A percentile compares a stretch with the other conserved stretches of the same genome.
Conservation (phyloP, 92 coral and sea anemone species). For the Epizoanthus fatuus region DNA sequence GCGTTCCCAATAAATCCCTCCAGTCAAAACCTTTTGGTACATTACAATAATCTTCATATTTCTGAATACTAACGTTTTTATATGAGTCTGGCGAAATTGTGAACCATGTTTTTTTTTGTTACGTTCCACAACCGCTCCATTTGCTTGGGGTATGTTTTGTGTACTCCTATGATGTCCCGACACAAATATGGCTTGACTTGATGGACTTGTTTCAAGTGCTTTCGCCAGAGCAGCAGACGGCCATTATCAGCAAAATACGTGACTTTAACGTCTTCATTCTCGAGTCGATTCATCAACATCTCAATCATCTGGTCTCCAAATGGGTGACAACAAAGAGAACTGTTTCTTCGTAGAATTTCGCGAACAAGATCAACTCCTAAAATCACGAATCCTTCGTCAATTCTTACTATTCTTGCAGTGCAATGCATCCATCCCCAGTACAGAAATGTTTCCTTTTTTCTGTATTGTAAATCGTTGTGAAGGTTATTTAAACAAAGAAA, state of each 20-base stretch:
- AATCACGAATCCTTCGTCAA: constrained; percentile 58
- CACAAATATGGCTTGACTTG: constrained; percentile 21
- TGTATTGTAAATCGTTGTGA: constrained; percentile 35
- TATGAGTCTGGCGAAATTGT: not conserved
- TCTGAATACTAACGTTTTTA: not conserved
- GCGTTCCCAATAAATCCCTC: not conserved
- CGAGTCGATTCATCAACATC: constrained; percentile 45
- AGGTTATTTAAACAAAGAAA: constrained; percentile 53
- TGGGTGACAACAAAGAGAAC: constrained; percentile 47
- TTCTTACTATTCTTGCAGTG: constrained; percentile 11
- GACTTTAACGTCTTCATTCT: constrained; percentile 31
- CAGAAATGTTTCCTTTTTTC: constrained; percentile 44
- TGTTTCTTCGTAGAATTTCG: constrained; percentile 36
- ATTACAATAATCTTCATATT: constrained; percentile 1
- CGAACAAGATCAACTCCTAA: constrained; percentile 36
- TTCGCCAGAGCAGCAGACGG: not conserved
- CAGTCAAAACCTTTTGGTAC: constrained; percentile 15
- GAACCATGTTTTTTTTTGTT: constrained; percentile 33
- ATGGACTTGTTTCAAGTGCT: not conserved
- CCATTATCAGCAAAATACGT: constrained; percentile 48
- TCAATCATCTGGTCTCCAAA: constrained; percentile 46
- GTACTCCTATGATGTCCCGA: constrained; percentile 24
- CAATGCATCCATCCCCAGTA: constrained; percentile 58
- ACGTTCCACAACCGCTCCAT: constrained; percentile 36
- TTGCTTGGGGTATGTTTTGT: constrained; percentile 39